Conservation (phyloP, 2,113 vertebrate genomes). For the Thinocorus orbignyianus region DNA sequence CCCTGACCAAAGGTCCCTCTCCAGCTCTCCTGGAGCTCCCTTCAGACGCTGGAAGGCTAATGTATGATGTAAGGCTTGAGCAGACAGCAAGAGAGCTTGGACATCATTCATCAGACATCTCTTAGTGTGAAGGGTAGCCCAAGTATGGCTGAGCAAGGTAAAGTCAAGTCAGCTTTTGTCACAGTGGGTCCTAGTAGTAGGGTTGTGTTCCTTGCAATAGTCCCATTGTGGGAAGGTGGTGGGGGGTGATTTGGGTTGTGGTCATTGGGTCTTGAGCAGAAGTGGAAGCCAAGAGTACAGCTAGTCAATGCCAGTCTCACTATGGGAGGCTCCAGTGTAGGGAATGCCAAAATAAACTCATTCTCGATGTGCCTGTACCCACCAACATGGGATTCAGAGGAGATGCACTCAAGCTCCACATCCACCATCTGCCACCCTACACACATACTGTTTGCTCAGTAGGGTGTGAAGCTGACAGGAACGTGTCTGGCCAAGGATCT, state of each 20-base stretch:
- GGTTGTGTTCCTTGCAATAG: neutral
- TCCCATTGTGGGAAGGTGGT: neutral
- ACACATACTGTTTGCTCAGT: neutral
- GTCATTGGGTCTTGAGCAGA: neutral
- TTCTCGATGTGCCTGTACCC: neutral
- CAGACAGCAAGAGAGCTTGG: neutral
- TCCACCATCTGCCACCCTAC: neutral
- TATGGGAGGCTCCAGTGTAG: neutral
- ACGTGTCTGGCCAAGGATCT: neutral
- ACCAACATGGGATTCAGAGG: neutral
- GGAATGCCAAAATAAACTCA: neutral
- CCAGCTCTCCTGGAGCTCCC: too few species aligned
- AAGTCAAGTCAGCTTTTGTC: neutral
- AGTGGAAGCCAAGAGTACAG: neutral
- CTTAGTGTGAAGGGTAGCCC: neutral
- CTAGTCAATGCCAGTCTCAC: neutral
- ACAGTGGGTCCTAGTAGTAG: neutral
- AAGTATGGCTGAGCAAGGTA: neutral
- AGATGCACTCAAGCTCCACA: neutral
- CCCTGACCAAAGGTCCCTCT: too few species aligned
- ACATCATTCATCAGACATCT: too few species aligned
- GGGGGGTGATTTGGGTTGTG: neutral
- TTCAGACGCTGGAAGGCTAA: too few species aligned
- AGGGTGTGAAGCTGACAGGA: neutral
- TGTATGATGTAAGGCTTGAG: neutral